Evolutionary conservation across 1,140 invertebrate genomes (phyloP).

Genomic region (Drosophila sp.): DNA sequence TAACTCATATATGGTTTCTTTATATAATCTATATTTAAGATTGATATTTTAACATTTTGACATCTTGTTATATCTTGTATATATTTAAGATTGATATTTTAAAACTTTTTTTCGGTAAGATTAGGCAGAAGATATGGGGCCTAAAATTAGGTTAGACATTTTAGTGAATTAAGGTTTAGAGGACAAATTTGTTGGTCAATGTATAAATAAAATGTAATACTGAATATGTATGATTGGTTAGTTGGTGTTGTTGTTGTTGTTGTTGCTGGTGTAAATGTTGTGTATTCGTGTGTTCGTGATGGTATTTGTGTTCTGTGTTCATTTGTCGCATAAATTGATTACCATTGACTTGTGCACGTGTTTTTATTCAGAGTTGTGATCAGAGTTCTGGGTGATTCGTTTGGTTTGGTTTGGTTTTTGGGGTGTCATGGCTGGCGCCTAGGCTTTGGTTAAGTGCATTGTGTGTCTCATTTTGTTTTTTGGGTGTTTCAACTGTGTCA

Average conservation of each 20-base stretch:
- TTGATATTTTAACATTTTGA: no score
- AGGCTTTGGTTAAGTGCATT: constrained; percentile 6
- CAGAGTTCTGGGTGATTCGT: constrained; percentile 12
- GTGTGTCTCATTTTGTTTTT: not conserved
- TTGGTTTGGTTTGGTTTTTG: constrained; percentile 35
- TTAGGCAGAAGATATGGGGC: no score
- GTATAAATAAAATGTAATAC: constrained; percentile 39
- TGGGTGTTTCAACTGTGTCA: not conserved
- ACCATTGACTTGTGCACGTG: constrained; percentile 55
- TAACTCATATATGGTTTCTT: no score
- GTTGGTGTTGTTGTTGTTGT: constrained; percentile 20
- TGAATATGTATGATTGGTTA: constrained; percentile 26
- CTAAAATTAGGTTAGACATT: no score
- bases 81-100: no score
- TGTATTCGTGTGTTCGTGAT: constrained; percentile 41
- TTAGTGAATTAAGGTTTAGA: constrained; percentile 11
- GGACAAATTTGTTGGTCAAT: constrained; percentile 33
- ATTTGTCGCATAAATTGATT: constrained; percentile 73
- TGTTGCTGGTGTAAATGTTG: constrained; percentile 40
- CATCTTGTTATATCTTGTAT: no score
- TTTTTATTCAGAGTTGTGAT: constrained; percentile 7
- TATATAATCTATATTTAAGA: no score
- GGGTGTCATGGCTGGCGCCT: constrained; percentile 22
- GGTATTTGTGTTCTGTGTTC: constrained; percentile 52
- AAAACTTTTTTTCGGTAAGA: no score